Evolutionary conservation across 2,113 vertebrate genomes (phyloP).

Genomic region (zebrafish (Danio rerio)): GRCz12tu NC_133190.1:34448501-34449000

Average conservation of each 20-base stretch:
- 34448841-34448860: not conserved
- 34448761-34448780: constrained; percentile 98
- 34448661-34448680: constrained; percentile 97
- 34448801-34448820: constrained; percentile 98
- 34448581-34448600: not conserved
- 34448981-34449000: not conserved
- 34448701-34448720: constrained; percentile 97
- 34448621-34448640: not conserved
- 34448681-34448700: constrained; percentile 97
- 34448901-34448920: not conserved
- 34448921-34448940: not conserved
- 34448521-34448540: constrained; percentile 95
- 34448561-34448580: constrained; percentile 80
- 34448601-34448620: not conserved
- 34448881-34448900: not conserved
- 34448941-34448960: not conserved
- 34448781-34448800: constrained; percentile 95
- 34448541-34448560: constrained; percentile 98
- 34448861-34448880: not conserved
- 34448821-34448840: constrained; percentile 82
- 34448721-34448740: constrained; percentile 97
- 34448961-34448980: not conserved
- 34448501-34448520: constrained; percentile 99
- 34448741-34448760: constrained; percentile 94
- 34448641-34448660: constrained; percentile 83